Evolutionary conservation across 2,888 invertebrate species (phyloP), one percentile per base, ranked within the genome.

Genomic region (Bombylius major): DNA sequence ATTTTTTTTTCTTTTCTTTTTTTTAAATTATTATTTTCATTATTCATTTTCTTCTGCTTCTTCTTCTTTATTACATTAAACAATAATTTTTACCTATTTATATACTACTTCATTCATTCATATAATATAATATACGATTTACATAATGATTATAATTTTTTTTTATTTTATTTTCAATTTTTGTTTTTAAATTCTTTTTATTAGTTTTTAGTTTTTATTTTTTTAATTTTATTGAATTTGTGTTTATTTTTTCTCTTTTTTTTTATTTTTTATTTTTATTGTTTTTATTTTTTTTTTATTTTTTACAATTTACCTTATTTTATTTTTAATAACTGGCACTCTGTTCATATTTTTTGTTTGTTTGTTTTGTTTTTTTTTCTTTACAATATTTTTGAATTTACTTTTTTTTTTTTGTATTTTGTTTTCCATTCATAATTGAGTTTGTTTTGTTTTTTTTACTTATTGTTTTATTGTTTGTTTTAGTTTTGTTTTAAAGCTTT

Each of bases 151-250:
- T 23, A 23, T 23, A 23, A 23, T 23, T 23, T 23, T 23, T 23
- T 23, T 23, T 23, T 23, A 2, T 23, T 23, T 23, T 23, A 3
- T 23, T 23, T 23, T 23, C 23, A 23, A 23, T 23, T 42, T 42
- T 42, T 42, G 2, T 7, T 42, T 36, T 36, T 36, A 36, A 8
- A 8, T 36, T 36, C 1, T 36, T 36, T 59, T 61, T 63, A 55
- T 57, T 62, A 58, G 61, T 62, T 63, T 57, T 60, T n/a, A n/a
- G 62, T 60, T 61, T 62, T 58, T 58, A n/a, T 56, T 56, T 56
- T 52, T 54, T 62, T 57, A 61, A 53, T 60, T 59, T 58, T 55
- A 55, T 23, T 23, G 23, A 23, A 23, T 23, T 23, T 23, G 23
- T 23, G 39, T 50, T 51, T 56, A 56, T 53, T 53, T 62, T 58